Evolutionary conservation across 30 jellyfish, hydroid and myxozoan species (phyloP).

Genomic region (Pseudorhiza aurosa): DNA sequence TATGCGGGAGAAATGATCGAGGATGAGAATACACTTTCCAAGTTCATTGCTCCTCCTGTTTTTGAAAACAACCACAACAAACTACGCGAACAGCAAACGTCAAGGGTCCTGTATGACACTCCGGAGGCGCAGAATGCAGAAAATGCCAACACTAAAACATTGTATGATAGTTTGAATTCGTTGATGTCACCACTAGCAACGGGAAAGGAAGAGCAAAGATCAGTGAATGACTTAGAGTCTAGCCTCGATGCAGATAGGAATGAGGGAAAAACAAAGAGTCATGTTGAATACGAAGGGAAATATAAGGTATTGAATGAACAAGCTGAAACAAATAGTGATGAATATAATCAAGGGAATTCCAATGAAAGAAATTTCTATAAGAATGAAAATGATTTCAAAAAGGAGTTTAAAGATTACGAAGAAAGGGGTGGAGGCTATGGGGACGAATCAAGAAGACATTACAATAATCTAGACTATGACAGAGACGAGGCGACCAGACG

Average conservation of each 20-base stretch:
- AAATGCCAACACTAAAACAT: conserved; percentile 68
- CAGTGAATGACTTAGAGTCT: background rate
- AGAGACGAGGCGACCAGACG: background rate
- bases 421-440: background rate
- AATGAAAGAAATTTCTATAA: conserved; percentile 16
- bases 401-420: conserved; percentile 9
- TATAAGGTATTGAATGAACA: conserved; percentile 22
- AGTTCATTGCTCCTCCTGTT: conserved; percentile 93
- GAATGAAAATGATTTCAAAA: background rate
- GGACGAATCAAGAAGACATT: background rate
- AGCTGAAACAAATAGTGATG: conserved; percentile 6
- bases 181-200: conserved; percentile 69
- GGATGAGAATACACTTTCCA: conserved; percentile 86
- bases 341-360: conserved; percentile 6
- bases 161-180: conserved; percentile 66
- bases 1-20: conserved; percentile 92
- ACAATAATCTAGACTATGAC: background rate
- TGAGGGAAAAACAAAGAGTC: background rate
- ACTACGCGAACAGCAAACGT: conserved; percentile 7
- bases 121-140: conserved; percentile 74
- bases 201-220: background rate
- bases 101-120: conserved; percentile 59
- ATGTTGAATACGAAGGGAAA: conserved; percentile 56
- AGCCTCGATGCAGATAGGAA: background rate
- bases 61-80: conserved; percentile 54